These are phyloP conservation scores for Pseudomyrmex gracilis DNA, from an alignment of 1,140 invertebrate genomes.

Conservation along the genomic window DNA sequence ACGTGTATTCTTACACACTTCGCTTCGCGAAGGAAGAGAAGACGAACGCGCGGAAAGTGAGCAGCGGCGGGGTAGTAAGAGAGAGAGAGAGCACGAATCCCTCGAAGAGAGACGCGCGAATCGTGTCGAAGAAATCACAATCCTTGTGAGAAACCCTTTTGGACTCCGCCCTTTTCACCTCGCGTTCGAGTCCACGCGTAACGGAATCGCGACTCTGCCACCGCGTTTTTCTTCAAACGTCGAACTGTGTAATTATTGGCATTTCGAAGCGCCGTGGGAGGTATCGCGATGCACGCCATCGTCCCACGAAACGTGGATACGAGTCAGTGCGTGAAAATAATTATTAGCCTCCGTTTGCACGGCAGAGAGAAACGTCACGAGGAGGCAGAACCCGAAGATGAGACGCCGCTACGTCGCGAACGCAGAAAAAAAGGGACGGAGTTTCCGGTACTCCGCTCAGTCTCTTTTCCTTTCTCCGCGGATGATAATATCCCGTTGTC, in stretches of 20 bases:
- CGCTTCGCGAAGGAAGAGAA: constrained; percentile 16
- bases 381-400: constrained; percentile 42
- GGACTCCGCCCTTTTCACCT: constrained; percentile 14
- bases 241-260: constrained; percentile 74
- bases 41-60: neutral
- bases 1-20: constrained; percentile 27
- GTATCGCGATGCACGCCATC: constrained; percentile 72
- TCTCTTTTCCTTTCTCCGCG: constrained; percentile 69
- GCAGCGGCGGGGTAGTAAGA: neutral
- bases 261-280: constrained; percentile 72
- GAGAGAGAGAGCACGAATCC: constrained; percentile 33
- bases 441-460: constrained; percentile 53
- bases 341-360: constrained; percentile 69
- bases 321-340: constrained; percentile 76
- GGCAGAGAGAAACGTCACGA: constrained; percentile 54
- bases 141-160: constrained; percentile 37
- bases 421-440: constrained; percentile 56
- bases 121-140: constrained; percentile 58
- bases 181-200: constrained; percentile 39
- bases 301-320: constrained; percentile 59
- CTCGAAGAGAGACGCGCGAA: constrained; percentile 37
- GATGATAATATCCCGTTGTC: constrained; percentile 53
- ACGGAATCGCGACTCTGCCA: constrained; percentile 60
- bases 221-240: constrained; percentile 70
- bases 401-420: constrained; percentile 47